A percentile compares a stretch with the other conserved stretches of the same genome.
Evolutionary conservation across 2,797 vertebrate species (phyloP).

Genomic region (Gymnoscopelus braueri): DNA sequence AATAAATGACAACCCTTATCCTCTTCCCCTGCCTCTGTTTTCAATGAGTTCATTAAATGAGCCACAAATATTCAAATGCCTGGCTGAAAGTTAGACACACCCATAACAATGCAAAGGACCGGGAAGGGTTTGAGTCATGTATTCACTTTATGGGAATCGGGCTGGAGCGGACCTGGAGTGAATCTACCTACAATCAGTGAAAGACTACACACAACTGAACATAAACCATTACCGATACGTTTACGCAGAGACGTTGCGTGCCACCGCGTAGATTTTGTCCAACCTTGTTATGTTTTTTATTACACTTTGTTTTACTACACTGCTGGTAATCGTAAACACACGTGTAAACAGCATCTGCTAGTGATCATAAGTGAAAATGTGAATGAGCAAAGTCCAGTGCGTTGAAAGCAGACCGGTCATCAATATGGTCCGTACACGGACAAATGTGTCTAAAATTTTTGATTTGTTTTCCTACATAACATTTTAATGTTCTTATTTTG

Average conservation of each 20-base stretch:
- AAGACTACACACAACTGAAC: background rate
- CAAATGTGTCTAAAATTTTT: too few species aligned
- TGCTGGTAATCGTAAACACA: slow-evolving; percentile 20
- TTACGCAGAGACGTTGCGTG: background rate
- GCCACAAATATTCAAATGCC: slow-evolving; percentile 5
- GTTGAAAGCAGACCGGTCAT: too few species aligned
- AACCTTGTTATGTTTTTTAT: background rate
- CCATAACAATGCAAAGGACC: background rate
- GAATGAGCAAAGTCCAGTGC: slow-evolving; percentile 45
- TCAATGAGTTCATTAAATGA: slow-evolving; percentile 10
- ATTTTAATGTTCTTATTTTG: too few species aligned
- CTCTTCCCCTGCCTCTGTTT: background rate
- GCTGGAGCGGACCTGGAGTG: background rate
- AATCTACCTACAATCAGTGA: background rate
- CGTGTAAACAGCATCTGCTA: slow-evolving; percentile 22
- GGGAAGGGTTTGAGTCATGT: background rate
- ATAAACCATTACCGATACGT: background rate
- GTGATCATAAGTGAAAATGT: slow-evolving; percentile 17
- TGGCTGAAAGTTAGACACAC: slow-evolving; percentile 5
- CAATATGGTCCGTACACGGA: too few species aligned
- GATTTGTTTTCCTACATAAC: too few species aligned
- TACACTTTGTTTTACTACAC: slow-evolving; percentile 17
- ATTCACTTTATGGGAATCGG: slow-evolving; percentile 15
- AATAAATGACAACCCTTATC: too few species aligned
- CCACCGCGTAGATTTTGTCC: background rate